Base-by-base conservation (phyloP, 2,113 vertebrate species). In the Oryzias javanicus region DNA sequence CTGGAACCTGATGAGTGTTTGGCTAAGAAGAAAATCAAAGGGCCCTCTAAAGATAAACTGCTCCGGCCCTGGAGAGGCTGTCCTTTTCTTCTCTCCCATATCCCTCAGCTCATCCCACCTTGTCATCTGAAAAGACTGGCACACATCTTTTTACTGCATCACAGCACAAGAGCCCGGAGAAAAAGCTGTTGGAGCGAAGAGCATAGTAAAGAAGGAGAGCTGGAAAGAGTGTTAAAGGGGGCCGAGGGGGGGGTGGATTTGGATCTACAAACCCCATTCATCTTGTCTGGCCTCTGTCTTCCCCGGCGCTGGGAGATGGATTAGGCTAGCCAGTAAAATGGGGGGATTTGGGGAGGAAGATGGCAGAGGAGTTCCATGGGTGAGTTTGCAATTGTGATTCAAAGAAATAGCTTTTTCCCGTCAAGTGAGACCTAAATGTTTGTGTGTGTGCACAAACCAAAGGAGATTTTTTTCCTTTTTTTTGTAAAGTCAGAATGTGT, bases 201-300 rank as follows among this genome's bases (percentile, higher is more conserved):
- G 65, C 19, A 40, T 42, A 27, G 35, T 55, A n/a, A 60, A 49
- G 42, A 60, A 18, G 66, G 53, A 14, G 14, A 29, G 49, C 20
- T 45, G 19, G 53, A 62, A 60, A 74, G 51, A 18, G 57, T 65
- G 49, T 49, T 45, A 49, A 58, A 65, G 49, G 58, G 3, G 46
- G 46, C 20, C 49, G 49, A 19, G 35, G 20, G 10, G 44, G 45
- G 17, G 48, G 44, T 4, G 18, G 47, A 42, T 73, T 68, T 44
- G 35, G 52, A 64, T 66, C 62, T 15, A 61, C 54, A 72, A 61
- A 46, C 63, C 61, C 50, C 52, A 83, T 83, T 82, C 46, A 69
- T 84, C 86, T 78, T 75, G 57, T 73, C 55, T 70, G 55, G 54
- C 55, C 65, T 66, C 67, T 77, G 63, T 78, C 74, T 77, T 79